These are phyloP conservation scores for Arvicanthis niloticus DNA, from an alignment of 2,113 vertebrate genomes.

Conservation along the genomic window DNA sequence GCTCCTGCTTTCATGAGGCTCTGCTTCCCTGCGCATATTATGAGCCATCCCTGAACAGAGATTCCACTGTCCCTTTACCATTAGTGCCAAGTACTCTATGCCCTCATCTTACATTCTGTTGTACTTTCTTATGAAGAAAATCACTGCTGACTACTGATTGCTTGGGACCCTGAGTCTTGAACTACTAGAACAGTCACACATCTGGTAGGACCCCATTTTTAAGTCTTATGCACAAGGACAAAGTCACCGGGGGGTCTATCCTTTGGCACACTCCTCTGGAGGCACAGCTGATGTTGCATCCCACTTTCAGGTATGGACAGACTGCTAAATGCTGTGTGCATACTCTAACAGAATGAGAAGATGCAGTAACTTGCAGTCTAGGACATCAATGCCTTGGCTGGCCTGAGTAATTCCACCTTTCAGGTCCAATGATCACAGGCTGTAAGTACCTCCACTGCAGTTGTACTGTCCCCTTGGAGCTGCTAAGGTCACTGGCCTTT, in stretches of 20 bases:
- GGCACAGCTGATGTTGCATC: not conserved
- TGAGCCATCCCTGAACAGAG: not conserved
- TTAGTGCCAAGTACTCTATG: not conserved
- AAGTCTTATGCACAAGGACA: not conserved
- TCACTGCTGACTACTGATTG: not conserved
- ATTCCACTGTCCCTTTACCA: not conserved
- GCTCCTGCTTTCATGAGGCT: not conserved
- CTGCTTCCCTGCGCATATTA: rapidly evolving
- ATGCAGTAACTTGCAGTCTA: not conserved
- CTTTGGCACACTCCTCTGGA: not conserved
- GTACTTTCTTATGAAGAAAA: rapidly evolving
- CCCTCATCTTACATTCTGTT: not conserved
- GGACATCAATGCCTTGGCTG: not conserved
- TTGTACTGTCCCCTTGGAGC: not conserved
- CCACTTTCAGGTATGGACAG: not conserved
- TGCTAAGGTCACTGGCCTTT: not conserved
- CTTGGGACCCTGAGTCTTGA: not conserved
- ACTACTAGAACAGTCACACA: not conserved
- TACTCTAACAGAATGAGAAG: not conserved
- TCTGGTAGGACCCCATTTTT: not conserved
- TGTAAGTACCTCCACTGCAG: not conserved
- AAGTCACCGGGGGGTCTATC: too few species aligned
- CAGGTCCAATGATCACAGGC: not conserved
- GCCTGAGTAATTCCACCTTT: not conserved
- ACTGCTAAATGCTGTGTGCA: not conserved